phyloP scores from a whole-genome alignment of 2,113 vertebrate genomes.

The Entomyzon cyanotis region DNA sequence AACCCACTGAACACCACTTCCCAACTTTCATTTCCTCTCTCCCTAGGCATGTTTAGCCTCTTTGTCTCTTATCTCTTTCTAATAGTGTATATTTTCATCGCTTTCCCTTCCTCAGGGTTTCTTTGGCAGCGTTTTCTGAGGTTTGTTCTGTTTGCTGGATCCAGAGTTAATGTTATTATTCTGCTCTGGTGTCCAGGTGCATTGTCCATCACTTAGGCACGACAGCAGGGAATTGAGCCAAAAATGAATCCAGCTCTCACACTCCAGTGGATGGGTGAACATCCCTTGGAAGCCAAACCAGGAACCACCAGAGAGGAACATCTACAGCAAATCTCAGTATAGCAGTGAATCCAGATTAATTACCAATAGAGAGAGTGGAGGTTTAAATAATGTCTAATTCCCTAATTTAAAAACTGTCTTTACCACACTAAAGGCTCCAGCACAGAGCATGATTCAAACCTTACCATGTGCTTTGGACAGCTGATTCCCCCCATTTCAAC shows the following conservation, averaged over 20 bases:
- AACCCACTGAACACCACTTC: neutral
- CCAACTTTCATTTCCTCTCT: neutral
- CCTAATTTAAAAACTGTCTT: neutral
- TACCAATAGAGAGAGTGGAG: neutral
- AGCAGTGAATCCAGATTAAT: neutral
- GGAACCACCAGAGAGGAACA: neutral
- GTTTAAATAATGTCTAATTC: neutral
- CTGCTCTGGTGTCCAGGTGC: neutral
- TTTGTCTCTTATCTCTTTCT: slow-evolving; percentile 15
- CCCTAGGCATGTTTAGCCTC: neutral
- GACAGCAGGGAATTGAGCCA: neutral
- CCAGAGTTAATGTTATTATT: neutral
- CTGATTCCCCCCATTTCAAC: neutral
- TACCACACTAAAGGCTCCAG: neutral
- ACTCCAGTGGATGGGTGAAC: neutral
- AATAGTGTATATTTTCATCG: neutral
- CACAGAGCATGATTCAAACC: neutral
- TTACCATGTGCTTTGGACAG: neutral
- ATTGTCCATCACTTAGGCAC: neutral
- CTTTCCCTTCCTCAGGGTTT: neutral
- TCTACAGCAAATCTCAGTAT: neutral
- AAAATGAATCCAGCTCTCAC: neutral
- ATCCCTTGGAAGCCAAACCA: neutral
- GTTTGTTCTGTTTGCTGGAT: neutral
- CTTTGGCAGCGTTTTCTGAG: neutral